Conservation (phyloP, 2,888 invertebrate genomes). For the Drosophila differens region DNA sequence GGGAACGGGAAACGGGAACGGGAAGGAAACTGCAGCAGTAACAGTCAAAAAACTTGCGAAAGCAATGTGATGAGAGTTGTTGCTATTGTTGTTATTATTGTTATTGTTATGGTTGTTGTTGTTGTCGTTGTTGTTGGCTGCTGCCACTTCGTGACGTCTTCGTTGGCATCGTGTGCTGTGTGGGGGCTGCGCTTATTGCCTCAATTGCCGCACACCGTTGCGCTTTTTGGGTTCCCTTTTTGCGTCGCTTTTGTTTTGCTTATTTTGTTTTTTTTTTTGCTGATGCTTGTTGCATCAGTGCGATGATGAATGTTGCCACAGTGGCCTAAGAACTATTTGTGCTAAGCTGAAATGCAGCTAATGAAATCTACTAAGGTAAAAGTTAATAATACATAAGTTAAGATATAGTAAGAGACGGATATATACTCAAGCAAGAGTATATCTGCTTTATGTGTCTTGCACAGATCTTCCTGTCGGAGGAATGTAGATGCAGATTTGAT, state of each 20-base stretch:
- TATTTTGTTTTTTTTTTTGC: constrained; percentile 41
- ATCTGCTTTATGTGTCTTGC: background rate
- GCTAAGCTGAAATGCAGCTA: background rate
- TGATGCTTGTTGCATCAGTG: constrained; percentile 52
- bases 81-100: constrained; percentile 9
- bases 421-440: too few species aligned
- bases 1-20: constrained; percentile 15
- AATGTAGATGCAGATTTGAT: background rate
- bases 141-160: constrained; percentile 49
- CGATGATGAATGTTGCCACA: constrained; percentile 47
- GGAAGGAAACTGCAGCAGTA: constrained; percentile 24
- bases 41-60: constrained; percentile 30
- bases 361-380: background rate
- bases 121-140: constrained; percentile 18
- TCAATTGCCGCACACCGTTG: constrained; percentile 35
- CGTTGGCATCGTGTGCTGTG: constrained; percentile 55
- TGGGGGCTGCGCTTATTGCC: constrained; percentile 51
- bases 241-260: constrained; percentile 13
- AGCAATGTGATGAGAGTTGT: constrained; percentile 38
- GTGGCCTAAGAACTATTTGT: constrained; percentile 16
- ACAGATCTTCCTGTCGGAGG: background rate
- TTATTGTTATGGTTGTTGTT: background rate
- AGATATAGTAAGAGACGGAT: background rate
- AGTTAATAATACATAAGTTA: background rate
- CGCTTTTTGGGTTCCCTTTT: constrained; percentile 30